A percentile compares a stretch with the other conserved stretches of the same genome.
Conservation (phyloP, 2,888 invertebrate species). For the Phengaris alcon region DNA sequence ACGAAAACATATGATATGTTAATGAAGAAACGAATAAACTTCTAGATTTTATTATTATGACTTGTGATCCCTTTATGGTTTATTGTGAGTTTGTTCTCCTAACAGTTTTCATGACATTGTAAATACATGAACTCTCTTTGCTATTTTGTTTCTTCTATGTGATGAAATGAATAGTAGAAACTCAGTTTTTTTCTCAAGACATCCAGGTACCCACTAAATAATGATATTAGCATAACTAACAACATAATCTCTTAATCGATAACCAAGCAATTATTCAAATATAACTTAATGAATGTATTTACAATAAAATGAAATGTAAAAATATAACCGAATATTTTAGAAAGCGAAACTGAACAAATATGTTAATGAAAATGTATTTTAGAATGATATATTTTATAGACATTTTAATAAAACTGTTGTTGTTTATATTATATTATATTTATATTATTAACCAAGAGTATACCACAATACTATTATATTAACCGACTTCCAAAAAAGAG, state of each 20-base stretch:
- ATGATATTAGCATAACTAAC: constrained; percentile 1
- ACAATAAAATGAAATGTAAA: constrained; percentile 20
- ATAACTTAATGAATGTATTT: constrained; percentile 3
- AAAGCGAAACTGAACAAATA: constrained; percentile 34
- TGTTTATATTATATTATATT: background rate
- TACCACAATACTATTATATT: too few species aligned
- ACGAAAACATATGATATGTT: background rate
- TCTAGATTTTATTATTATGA: too few species aligned
- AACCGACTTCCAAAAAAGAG: background rate
- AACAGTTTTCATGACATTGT: too few species aligned
- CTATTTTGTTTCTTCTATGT: too few species aligned
- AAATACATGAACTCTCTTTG: too few species aligned
- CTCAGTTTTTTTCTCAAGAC: too few species aligned
- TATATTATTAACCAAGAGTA: too few species aligned
- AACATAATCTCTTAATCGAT: constrained; percentile 13
- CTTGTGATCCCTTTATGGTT: too few species aligned
- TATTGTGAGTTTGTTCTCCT: too few species aligned
- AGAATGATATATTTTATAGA: background rate
- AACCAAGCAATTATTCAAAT: constrained; percentile 12
- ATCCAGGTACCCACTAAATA: background rate
- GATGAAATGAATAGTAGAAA: too few species aligned
- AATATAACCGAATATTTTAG: constrained; percentile 34
- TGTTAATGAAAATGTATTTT: constrained; percentile 28
- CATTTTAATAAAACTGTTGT: background rate
- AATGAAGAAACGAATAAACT: too few species aligned